Evolutionary conservation across 2,888 invertebrate species (phyloP).

Genomic region (Drosophila emarginata): DNA sequence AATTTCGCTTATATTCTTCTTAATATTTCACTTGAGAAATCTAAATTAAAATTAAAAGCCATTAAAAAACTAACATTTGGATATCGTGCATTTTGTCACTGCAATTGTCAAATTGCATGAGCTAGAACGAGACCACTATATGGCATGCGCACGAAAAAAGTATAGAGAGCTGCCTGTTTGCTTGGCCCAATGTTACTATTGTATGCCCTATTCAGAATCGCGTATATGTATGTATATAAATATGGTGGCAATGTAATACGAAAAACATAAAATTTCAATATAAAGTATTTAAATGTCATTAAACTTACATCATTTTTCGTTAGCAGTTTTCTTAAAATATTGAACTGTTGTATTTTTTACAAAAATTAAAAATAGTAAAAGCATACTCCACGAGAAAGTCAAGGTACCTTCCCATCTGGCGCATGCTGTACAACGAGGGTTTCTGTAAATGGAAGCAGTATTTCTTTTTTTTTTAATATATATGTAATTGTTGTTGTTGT

Average conservation of each 20-base stretch:
- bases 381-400: neutral
- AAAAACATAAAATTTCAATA: neutral
- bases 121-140: slow-evolving; percentile 49
- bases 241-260: no score
- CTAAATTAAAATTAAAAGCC: neutral
- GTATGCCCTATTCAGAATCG: slow-evolving; percentile 36
- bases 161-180: slow-evolving; percentile 58
- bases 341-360: no score
- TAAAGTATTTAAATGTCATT: neutral
- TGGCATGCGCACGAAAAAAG: slow-evolving; percentile 38
- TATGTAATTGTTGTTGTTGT: slow-evolving; percentile 46
- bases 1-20: neutral
- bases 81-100: neutral
- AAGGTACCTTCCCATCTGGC: slow-evolving; percentile 20
- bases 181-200: neutral
- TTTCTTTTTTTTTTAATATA: slow-evolving; percentile 51
- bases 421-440: slow-evolving; percentile 62
- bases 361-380: neutral
- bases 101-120: slow-evolving; percentile 12
- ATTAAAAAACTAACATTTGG: neutral
- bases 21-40: neutral
- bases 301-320: neutral
- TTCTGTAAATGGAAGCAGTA: slow-evolving; percentile 70
- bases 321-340: neutral
- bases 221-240: neutral